phyloP scores from a whole-genome alignment of 2,113 vertebrate genomes.

The Percina caprodes region DNA sequence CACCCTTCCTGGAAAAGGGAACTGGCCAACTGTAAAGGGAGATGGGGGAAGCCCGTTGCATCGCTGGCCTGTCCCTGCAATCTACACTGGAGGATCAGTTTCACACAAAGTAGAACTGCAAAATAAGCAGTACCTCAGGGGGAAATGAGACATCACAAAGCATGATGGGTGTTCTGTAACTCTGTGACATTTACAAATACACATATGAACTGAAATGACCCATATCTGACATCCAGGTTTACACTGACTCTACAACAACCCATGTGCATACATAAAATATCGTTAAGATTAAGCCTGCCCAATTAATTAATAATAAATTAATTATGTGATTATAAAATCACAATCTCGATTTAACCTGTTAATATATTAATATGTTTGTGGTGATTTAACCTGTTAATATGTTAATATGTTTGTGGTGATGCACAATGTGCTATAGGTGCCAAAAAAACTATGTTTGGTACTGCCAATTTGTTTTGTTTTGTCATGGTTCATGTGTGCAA shows the following conservation, averaged over 20 bases:
- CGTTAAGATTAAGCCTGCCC: not conserved
- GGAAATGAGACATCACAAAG: constrained; percentile 17
- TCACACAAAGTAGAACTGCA: constrained; percentile 58
- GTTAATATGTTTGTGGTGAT: no score
- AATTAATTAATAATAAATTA: no score
- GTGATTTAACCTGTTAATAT: no score
- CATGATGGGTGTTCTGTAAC: constrained; percentile 1
- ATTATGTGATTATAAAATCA: no score
- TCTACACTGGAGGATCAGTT: constrained; percentile 57
- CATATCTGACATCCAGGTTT: not conserved
- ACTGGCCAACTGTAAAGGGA: constrained; percentile 62
- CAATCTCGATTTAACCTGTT: no score
- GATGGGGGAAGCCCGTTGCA: constrained; percentile 64
- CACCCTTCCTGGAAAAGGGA: constrained; percentile 59
- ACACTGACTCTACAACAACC: not conserved
- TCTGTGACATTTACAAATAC: constrained; percentile 31
- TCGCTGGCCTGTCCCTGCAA: constrained; percentile 43
- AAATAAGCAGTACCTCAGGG: constrained; percentile 25
- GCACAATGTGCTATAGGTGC: no score
- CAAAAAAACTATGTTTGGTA: no score
- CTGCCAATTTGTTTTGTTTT: no score
- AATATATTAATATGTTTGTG: no score
- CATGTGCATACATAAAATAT: not conserved
- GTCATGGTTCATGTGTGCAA: no score
- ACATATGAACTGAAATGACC: not conserved